Base-by-base conservation (phyloP, 2,113 vertebrate species). In the Rattus norvegicus region DNA sequence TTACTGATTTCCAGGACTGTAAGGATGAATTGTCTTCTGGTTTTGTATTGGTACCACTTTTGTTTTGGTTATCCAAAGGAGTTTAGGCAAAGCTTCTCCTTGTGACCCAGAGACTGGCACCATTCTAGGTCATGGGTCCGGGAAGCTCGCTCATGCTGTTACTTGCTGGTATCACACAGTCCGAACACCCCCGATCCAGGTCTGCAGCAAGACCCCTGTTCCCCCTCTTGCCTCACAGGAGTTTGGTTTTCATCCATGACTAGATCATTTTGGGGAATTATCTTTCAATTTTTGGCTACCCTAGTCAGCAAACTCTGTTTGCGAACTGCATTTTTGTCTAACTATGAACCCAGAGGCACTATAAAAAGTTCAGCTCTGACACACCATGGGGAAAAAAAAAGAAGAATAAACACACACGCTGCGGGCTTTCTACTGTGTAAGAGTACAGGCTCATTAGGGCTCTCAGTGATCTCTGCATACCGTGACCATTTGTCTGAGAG, bases 301-400 rank as follows among this genome's bases (percentile, higher is more conserved):
- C 1, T n/a, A 88, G 90, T 13, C 79, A 94, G 79, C 26, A 92
- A 92, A 43, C 77, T 92, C 52, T 63, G 69, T 80, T 87, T 90
- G 92, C 92, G 95, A 91, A 95, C 56, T 96, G 75, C 73, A 80
- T 94, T 97, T 95, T 92, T 93, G 87, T 94, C 84, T 86, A 87
- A 73, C 83, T 80, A 12, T 28, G 54, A 70, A 84, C 77, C 76
- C 96, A 85, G 95, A 87, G 92, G 83, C 89, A 80, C 30, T 93
- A 70, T 91, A 95, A 72, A 95, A 84, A 89, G 81, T 96, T 95
- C 73, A 87, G 19, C 65, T 91, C 77, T 77, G 94, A 97, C 80
- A 95, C 72, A 77, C 33, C 4, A 47, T 80, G 2, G 77, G 73
- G 56, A 89, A 67, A 83, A 92, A 63, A 77, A 86, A 61, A 63